phyloP scores from a whole-genome alignment of 2,797 vertebrate genomes.

The Peromyscus aztecus region DNA sequence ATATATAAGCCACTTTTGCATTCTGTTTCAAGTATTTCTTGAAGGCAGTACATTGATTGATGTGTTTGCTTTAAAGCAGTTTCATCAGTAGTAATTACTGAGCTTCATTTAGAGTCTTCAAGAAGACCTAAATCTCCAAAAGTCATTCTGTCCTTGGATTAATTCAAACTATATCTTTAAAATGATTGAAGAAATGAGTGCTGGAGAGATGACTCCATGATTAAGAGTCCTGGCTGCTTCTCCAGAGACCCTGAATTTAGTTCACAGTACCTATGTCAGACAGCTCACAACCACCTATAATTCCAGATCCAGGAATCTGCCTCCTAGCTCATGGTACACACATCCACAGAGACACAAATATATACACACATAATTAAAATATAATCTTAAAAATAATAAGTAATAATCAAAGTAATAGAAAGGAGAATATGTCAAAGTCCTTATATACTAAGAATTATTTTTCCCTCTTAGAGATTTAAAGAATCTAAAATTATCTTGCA shows the following conservation, averaged over 20 bases:
- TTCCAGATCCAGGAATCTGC: not conserved
- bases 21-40: conserved; percentile 11
- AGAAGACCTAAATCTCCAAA: not conserved
- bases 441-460: not conserved
- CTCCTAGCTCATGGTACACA: not conserved
- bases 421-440: not conserved
- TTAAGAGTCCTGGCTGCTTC: not conserved
- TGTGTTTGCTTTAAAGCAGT: not conserved
- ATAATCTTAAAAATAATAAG: not conserved
- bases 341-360: not conserved
- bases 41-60: not conserved
- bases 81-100: not conserved
- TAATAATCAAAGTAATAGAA: not conserved
- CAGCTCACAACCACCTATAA: not conserved
- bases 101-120: not conserved
- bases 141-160: not conserved
- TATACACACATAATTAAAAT: not conserved
- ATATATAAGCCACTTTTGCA: not conserved
- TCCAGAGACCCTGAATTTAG: not conserved
- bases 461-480: conserved; percentile 38
- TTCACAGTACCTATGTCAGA: accelerated
- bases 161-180: not conserved
- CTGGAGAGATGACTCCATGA: not conserved
- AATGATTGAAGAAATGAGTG: not conserved
- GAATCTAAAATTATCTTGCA: conserved; percentile 8